Conservation (phyloP, 2,797 vertebrate species). For the Gymnopithys bicolor region DNA sequence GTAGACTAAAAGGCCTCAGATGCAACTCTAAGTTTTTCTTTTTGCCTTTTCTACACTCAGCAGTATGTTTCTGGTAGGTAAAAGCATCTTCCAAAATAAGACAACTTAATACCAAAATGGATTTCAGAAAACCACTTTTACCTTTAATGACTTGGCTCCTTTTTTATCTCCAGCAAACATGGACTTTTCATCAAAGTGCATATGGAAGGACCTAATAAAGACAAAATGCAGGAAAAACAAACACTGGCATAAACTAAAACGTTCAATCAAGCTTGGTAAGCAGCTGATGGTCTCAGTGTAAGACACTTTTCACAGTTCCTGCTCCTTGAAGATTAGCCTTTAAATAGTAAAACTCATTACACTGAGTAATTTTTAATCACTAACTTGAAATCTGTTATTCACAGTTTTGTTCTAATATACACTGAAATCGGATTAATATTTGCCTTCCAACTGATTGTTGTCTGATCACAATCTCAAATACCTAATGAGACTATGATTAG, state of each 20-base stretch:
- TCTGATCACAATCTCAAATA: background rate
- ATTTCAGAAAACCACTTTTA: slow-evolving; percentile 51
- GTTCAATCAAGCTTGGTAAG: background rate
- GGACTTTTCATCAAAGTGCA: slow-evolving; percentile 98
- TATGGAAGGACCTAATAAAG: slow-evolving; percentile 86
- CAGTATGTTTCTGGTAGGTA: background rate
- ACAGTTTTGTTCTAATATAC: background rate
- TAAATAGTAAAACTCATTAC: too few species aligned
- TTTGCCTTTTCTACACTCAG: background rate
- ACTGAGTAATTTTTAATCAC: background rate
- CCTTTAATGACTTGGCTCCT: slow-evolving; percentile 92
- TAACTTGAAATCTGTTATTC: background rate
- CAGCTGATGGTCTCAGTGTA: background rate
- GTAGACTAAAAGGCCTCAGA: background rate
- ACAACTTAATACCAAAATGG: background rate
- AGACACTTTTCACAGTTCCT: background rate
- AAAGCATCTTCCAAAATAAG: background rate
- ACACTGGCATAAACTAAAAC: background rate
- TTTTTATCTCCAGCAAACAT: slow-evolving; percentile 95
- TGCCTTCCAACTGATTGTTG: background rate
- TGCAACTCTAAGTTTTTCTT: background rate
- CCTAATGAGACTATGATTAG: background rate
- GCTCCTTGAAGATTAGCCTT: background rate
- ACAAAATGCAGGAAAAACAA: background rate
- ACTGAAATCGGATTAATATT: background rate